A percentile compares a stretch with the other conserved stretches of the same genome.
phyloP scores from a whole-genome alignment of 2,888 invertebrate species.

The Heliconius ismenius region DNA sequence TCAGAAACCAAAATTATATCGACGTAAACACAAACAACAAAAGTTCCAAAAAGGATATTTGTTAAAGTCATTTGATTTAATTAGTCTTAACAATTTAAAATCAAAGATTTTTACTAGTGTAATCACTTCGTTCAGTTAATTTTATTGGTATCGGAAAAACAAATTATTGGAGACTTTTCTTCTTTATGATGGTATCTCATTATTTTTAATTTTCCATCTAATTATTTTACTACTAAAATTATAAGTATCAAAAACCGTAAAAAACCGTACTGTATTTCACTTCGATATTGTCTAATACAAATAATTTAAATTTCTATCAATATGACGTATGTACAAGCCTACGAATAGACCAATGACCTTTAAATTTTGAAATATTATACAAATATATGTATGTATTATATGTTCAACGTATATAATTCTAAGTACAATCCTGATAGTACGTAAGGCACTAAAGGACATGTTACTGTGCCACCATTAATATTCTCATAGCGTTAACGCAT shows the following conservation, averaged over 20 bases:
- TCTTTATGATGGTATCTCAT: not conserved
- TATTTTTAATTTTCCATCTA: not conserved
- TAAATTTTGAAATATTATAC: slow-evolving; percentile 38
- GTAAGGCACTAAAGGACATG: slow-evolving; percentile 49
- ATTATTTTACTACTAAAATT: not conserved
- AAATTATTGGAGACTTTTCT: too few species aligned
- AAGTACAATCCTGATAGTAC: slow-evolving; percentile 45
- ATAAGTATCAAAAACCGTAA: not conserved
- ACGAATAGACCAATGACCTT: slow-evolving; percentile 42
- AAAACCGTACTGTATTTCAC: not conserved
- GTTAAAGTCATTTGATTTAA: too few species aligned
- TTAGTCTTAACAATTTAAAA: too few species aligned
- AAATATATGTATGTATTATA: slow-evolving; percentile 43
- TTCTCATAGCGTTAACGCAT: slow-evolving; percentile 56
- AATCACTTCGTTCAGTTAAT: too few species aligned
- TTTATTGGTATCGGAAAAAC: too few species aligned
- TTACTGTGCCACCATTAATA: slow-evolving; percentile 63
- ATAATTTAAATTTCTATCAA: too few species aligned
- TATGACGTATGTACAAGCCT: not conserved
- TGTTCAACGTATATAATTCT: slow-evolving; percentile 44
- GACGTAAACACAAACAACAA: not conserved
- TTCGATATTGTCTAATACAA: too few species aligned
- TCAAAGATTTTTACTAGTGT: too few species aligned
- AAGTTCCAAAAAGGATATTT: too few species aligned
- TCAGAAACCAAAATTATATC: too few species aligned